Evolutionary conservation across 2,888 invertebrate genomes (phyloP), one percentile per base, ranked within the genome.

Genomic region (Drosophila antonietae): DNA sequence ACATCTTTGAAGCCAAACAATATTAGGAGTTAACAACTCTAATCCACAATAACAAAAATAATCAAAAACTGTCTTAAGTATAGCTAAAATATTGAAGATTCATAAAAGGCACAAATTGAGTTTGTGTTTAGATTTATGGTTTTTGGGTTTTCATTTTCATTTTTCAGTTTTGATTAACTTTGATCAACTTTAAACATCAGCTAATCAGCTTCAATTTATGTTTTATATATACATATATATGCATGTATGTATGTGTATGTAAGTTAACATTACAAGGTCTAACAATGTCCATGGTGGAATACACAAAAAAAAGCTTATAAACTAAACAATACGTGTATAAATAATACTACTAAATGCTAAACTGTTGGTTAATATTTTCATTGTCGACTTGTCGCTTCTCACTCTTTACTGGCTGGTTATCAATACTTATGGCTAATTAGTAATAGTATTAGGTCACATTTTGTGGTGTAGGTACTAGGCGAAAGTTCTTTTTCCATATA

Each of bases 361-460:
- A 47, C 51, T 61, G 43, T 57, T 53, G 39, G 18, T 80, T 23
- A 47, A 56, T 58, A 37, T 63, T 61, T 56, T 56, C 44, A 15
- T 43, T 64, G 53, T 68, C 60, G 64, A 80, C 43, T 57, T 62
- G 41, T 68, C 51, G 68, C 35, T 59, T 39, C 57, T 73, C 65
- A 81, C 79, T 81, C 81, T 41, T 68, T 53, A 73, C 73, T 69
- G 69, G 37, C 39, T 55, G 68, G 59, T 65, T 68, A 68, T 66
- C 52, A 59, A 72, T 51, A 63, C 69, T 81, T 82, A 89, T 2
- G 49, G 23, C 59, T 85, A 81, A 57, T 83, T 77, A 33, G 49
- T 51, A 72, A 73, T 80, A 69, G 65, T 78, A 86, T 80, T 86
- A 88, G 86, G 90, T 85, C 86, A 82, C 76, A 76, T 76, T 72